Evolutionary conservation across 1,140 invertebrate genomes (phyloP), one percentile per base, ranked within the genome.

Genomic region (Aphidius ervi): DNA sequence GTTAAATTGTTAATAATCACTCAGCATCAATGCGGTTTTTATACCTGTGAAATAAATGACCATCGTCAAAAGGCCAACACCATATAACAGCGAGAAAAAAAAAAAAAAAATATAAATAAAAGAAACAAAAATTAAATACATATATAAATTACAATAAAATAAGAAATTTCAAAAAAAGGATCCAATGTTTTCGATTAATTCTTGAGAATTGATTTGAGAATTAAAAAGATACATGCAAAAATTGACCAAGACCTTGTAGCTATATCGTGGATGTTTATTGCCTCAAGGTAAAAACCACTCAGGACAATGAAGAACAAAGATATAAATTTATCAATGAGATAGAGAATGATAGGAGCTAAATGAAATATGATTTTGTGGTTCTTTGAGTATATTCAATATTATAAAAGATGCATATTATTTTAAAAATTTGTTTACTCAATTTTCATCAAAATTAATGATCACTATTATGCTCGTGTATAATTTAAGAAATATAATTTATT

Each of bases 1-100:
- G 67, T 59, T 64, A 56, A 60, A 66, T 65, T 70, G 65, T 74
- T 70, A 71, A 68, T 70, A 73, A 70, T 67, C 57, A 66, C 64
- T 69, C 58, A 63, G 46, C 53, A 54, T 59, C 53, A 39, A 41
- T 10, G 45, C 41, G 43, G 16, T 59, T 6, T 59, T 41, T 58
- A 54, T 58, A 63, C 57, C 49, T 59, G 57, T 31, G 46, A 60
- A 60, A 63, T 60, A 63, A 63, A 63, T 63, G 58, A 56, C 53
- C 43, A 53, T 39, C 49, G 47, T 53, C 39, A 10, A 54, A 31
- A 31, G 23, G 4, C 4, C 23, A 31, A 31, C 23, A 31, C 23
- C 23, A 31, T 31, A 31, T 31, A 31, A 31, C 23, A 31, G 23
- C 23, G 23, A 31, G 23, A 31, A 31, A 31, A 31, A 31, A 31